Percentiles rank a stretch among this genome's conserved stretches.
phyloP scores from a whole-genome alignment of 2,888 invertebrate genomes.

The Caenorhabditis imperialis region DNA sequence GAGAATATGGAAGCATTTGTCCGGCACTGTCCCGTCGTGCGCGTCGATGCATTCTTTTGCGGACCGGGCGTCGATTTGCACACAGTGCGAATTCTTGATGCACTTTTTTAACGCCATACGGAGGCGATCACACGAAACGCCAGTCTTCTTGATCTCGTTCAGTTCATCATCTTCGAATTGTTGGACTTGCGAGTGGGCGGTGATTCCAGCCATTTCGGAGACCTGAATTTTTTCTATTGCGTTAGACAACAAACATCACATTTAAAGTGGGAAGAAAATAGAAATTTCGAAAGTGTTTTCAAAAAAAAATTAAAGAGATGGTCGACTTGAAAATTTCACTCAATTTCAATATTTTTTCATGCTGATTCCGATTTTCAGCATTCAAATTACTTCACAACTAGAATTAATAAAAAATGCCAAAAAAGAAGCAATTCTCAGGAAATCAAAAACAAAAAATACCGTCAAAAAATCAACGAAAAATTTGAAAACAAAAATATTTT shows the following conservation, averaged over 20 bases:
- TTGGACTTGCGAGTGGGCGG: constrained; percentile 42
- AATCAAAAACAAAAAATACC: background rate
- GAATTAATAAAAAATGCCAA: background rate
- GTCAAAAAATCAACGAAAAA: constrained; percentile 4
- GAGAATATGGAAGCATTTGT: constrained; percentile 71
- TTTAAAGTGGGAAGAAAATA: background rate
- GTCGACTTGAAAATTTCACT: no score
- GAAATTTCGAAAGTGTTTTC: no score
- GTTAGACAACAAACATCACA: background rate
- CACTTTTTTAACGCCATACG: constrained; percentile 73
- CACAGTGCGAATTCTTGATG: constrained; percentile 73
- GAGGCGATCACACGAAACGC: constrained; percentile 72
- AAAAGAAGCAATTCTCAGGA: background rate
- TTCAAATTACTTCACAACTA: background rate
- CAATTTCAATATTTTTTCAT: no score
- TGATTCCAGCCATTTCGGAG: constrained; percentile 46
- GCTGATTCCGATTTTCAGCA: no score
- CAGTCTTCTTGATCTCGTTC: constrained; percentile 64
- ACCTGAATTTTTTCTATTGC: background rate
- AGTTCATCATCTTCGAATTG: constrained; percentile 65
- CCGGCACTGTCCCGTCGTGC: constrained; percentile 71
- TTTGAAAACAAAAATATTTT: constrained; percentile 3
- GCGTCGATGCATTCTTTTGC: constrained; percentile 75
- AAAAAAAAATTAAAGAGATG: no score
- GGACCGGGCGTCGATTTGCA: constrained; percentile 65